phyloP scores from a whole-genome alignment of 1,140 invertebrate genomes.

The Stegodyphus mimosarum region DNA sequence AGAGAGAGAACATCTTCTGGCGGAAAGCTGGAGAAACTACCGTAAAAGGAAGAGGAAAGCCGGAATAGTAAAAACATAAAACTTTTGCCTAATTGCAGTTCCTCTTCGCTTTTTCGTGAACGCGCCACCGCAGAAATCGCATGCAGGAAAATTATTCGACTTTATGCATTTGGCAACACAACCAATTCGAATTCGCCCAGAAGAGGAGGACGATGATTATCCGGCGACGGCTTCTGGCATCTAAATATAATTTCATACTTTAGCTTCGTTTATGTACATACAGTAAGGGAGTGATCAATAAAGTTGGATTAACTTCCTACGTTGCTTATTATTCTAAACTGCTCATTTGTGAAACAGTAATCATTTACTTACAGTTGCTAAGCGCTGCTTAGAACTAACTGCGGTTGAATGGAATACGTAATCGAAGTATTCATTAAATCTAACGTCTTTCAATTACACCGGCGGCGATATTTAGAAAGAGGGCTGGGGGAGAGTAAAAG shows the following conservation, averaged over 20 bases:
- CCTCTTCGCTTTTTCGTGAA: not conserved
- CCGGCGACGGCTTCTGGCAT: not conserved
- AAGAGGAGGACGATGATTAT: not conserved
- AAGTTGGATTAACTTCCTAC: conserved; percentile 57
- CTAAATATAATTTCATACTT: conserved; percentile 27
- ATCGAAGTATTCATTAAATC: conserved; percentile 61
- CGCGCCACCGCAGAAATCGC: not conserved
- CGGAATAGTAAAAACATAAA: not conserved
- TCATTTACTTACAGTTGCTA: conserved; percentile 61
- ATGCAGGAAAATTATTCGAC: not conserved
- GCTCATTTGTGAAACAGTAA: conserved; percentile 60
- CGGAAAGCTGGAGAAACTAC: too few relatives aligned
- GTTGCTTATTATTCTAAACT: conserved; percentile 60
- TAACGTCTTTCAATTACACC: conserved; percentile 61
- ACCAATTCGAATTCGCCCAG: not conserved
- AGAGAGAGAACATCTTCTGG: not conserved
- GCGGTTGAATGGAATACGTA: conserved; percentile 52
- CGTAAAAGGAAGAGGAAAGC: too few relatives aligned
- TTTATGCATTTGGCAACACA: not conserved
- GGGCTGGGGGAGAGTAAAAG: conserved; percentile 6
- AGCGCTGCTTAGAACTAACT: conserved; percentile 33
- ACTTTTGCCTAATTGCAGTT: not conserved
- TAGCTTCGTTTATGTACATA: not conserved
- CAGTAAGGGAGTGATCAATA: conserved; percentile 32
- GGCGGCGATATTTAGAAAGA: conserved; percentile 54